A percentile compares a stretch with the other conserved stretches of the same genome.
Conservation (phyloP, 2,888 invertebrate genomes). For the Coleophora deauratella region DNA sequence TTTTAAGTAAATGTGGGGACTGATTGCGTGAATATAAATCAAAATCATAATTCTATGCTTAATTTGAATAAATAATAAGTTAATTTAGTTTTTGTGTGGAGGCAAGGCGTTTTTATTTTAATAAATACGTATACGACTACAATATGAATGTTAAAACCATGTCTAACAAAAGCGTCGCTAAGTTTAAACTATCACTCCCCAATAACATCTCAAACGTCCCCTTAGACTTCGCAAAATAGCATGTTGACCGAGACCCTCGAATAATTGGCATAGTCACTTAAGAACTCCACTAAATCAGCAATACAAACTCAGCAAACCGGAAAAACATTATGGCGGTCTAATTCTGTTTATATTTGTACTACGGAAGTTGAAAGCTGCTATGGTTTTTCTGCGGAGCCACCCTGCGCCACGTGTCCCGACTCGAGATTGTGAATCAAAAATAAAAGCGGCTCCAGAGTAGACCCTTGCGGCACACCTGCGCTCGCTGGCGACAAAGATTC, state of each 20-base stretch:
- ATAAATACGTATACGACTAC: not conserved
- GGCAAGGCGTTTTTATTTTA: not conserved
- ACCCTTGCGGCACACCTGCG: constrained; percentile 69
- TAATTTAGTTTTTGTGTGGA: not conserved
- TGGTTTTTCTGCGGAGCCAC: constrained; percentile 60
- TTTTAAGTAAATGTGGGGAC: not conserved
- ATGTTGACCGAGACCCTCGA: constrained; percentile 12
- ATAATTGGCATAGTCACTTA: constrained; percentile 53
- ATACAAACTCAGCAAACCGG: constrained; percentile 60
- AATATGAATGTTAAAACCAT: not conserved
- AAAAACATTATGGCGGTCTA: constrained; percentile 68
- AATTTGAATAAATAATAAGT: not conserved
- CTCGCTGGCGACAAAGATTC: constrained; percentile 25
- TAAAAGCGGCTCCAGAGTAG: constrained; percentile 54
- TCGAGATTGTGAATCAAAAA: constrained; percentile 61
- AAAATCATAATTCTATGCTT: not conserved
- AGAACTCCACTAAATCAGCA: constrained; percentile 40
- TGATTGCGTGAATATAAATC: not conserved
- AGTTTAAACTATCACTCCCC: constrained; percentile 1
- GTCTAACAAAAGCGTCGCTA: not conserved
- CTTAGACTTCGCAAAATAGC: constrained; percentile 4
- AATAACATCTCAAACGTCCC: not conserved
- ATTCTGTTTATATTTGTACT: constrained; percentile 66
- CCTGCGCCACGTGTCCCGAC: constrained; percentile 65
- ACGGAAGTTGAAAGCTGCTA: constrained; percentile 63